Evolutionary conservation across 2,113 vertebrate species (phyloP), one percentile per base, ranked within the genome.

Genomic region (Gasterosteus aculeatus): DNA sequence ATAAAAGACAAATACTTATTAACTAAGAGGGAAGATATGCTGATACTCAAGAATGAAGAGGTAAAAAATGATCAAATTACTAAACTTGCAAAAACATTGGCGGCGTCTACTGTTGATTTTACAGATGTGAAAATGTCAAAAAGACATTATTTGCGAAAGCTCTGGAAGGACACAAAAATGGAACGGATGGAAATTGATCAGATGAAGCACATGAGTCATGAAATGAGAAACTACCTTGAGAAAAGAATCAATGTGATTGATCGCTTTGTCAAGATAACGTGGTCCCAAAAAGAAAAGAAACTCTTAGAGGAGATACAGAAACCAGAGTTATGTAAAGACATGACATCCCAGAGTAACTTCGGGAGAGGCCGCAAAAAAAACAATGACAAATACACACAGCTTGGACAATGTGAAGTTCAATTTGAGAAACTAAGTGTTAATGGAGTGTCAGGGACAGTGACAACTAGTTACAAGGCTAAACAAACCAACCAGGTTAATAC

Each of bases 151-250:
- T 54, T 90, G 29, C 46, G 47, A 63, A 68, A 63, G 38, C 67
- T 87, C 1, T 91, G 87, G 88, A 89, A 81, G 12, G 69, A 87
- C 10, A 91, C 78, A 1, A 62, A 61, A 76, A 62, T 31, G 6
- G 72, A 90, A 42, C 78, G 51, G 2, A 81, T 68, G 11, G 87
- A 87, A 46, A 88, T 91, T 4, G 56, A 75, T 72, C 69, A 79
- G 7, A 84, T 89, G 78, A 89, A 75, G 38, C 15, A 22, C 53
- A 79, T 57, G 14, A 75, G 78, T 35, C 59, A 83, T 19, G 57
- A 87, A 15, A 81, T 89, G 33, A 88, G 38, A 81, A 77, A 47
- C n/a, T 78, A 81, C 5, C 33, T 90, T 9, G 81, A 88, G 68
- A 80, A 71, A 60, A 85, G 75, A 78, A 18, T 90, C 0, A 73